Base-by-base conservation (phyloP, 1,140 invertebrate genomes). In the Ceratina australensis region DNA sequence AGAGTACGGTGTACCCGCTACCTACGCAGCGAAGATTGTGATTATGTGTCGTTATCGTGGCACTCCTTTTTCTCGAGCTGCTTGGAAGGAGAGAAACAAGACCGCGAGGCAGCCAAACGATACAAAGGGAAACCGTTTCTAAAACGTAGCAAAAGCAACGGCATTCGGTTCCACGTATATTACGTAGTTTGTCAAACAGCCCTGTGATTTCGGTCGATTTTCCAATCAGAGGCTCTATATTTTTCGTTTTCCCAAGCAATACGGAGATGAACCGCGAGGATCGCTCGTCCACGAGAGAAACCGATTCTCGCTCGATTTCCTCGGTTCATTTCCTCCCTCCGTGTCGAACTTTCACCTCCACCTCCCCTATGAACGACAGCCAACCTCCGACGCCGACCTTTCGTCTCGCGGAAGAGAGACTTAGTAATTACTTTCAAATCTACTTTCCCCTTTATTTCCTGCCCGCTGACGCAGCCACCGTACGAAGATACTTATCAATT, bases 371-470 rank as follows among this genome's bases (percentile, higher is more conserved):
- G 15, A 54, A 60, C 26, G 57, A 59, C 22, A 10, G 18, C 22
- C 42, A 13, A n/a, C 33, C 42, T 4, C 63, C 24, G 16, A 50
- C n/a, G 4, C 22, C 50, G 49, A 15, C 12, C 61, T 20, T 1
- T 13, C 2, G 49, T 16, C n/a, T n/a, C n/a, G n/a, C 7, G n/a
- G n/a, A 28, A 4, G 28, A n/a, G n/a, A 15, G 57, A 52, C 16
- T 72, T 65, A 33, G 72, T 72, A 78, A 78, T 78, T 65, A 59
- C 49, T 57, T 20, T 65, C 56, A 72, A 78, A 72, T 64, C 42
- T n/a, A 72, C 54, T 57, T 24, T 49, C n/a, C 15, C n/a, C 28
- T 47, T 65, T 49, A 78, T 24, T 72, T 78, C 76, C 15, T 16
- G 26, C 4, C 3, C 13, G 22, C 8, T 24, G 65, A 10, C n/a